Base-by-base conservation (phyloP, 2,888 invertebrate genomes). In the Mesochorus sp. region DNA sequence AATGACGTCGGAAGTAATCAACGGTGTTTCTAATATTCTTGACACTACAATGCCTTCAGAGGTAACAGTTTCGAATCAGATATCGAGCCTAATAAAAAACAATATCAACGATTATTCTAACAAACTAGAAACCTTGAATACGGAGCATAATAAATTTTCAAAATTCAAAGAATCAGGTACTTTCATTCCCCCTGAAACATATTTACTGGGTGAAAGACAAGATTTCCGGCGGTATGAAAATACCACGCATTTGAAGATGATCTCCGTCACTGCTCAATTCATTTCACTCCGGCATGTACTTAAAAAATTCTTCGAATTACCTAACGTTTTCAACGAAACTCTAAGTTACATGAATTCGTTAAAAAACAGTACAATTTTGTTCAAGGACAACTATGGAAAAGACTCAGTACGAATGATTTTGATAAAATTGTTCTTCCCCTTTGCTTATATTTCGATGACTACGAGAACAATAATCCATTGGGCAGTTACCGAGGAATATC, bases 381-480 rank as follows among this genome's bases (percentile, higher is more conserved):
- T 28, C 80, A 77, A 53, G 74, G 71, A 21, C 10, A 66, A 19
- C 28, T 80, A 19, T 80, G 77, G 77, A 77, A 59, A 59, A 44
- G 34, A 31, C 57, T 78, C 8, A 51, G 26, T 31, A n/a, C 10
- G 8, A 51, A 51, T 51, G 51, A 51, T 12, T 57, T 28, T 6
- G 42, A 62, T 26, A 72, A 72, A 73, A 55, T 47, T 1, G 61
- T 80, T 21, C 42, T 81, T 17, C 79, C 82, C 2, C 31, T 79
- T 2, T 66, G 70, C 37, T 37, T 81, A 26, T 80, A 81, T 64
- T 79, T 77, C 49, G 79, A 82, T 55, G 81, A 80, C 26, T 81
- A 72, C 37, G 79, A 79, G 42, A 74, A 76, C 8, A 78, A 80
- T 42, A 82, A 81, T 42, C 73, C 79, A 3, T 59, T 81, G 8